phyloP scores from a whole-genome alignment of 2,797 vertebrate genomes.

The Eleutherodactylus coqui region DNA sequence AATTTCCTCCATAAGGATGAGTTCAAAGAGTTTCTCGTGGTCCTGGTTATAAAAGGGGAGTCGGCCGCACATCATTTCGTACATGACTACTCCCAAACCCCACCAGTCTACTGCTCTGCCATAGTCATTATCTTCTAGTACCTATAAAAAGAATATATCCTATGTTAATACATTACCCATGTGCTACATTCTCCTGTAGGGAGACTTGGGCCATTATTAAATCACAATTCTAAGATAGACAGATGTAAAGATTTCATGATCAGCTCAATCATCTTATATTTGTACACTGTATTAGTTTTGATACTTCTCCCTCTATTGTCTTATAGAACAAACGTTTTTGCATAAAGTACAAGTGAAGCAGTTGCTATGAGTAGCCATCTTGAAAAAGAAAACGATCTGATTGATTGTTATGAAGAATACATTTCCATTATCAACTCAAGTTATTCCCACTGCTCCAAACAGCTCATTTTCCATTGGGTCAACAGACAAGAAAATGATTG shows the following conservation, averaged over 20 bases:
- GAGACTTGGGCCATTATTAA: too few relatives aligned
- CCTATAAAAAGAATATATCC: constrained; percentile 75
- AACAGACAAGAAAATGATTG: neutral
- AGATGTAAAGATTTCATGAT: too few relatives aligned
- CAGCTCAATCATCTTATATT: too few relatives aligned
- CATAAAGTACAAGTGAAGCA: too few relatives aligned
- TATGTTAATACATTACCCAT: neutral
- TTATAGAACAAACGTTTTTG: too few relatives aligned
- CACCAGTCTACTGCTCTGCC: constrained; percentile 97
- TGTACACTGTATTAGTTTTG: too few relatives aligned
- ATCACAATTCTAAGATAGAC: too few relatives aligned
- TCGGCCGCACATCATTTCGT: constrained; percentile 97
- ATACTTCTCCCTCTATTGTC: too few relatives aligned
- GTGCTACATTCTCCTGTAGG: neutral
- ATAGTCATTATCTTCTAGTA: constrained; percentile 96
- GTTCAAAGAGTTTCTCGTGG: constrained; percentile 96
- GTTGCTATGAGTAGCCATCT: too few relatives aligned
- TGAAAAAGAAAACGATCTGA: too few relatives aligned
- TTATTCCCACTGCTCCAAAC: neutral
- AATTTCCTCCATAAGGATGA: constrained; percentile 97
- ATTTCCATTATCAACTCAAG: too few relatives aligned
- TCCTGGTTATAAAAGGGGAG: constrained; percentile 98
- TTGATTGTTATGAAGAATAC: too few relatives aligned
- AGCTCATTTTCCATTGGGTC: neutral
- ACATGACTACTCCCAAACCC: constrained; percentile 97